Evolutionary conservation across 2,113 vertebrate species (phyloP).

Genomic region (Cinclus cinclus): DNA sequence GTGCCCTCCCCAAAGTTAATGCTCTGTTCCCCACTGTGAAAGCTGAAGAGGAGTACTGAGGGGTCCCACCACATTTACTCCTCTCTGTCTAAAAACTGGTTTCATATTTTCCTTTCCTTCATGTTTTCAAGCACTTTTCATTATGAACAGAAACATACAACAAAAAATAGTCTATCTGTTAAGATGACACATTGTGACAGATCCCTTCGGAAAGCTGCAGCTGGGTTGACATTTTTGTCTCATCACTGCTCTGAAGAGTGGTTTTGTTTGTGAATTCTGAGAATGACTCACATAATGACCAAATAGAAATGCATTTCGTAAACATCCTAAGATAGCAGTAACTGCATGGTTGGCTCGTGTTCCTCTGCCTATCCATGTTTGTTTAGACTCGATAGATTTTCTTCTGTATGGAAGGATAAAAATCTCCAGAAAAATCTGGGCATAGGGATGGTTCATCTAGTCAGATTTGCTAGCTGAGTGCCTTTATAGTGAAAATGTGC

Average conservation of each 20-base stretch:
- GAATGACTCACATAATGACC: neutral
- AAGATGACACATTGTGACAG: neutral
- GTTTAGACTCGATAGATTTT: neutral
- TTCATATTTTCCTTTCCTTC: neutral
- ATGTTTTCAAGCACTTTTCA: neutral
- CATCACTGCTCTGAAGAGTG: constrained; percentile 6
- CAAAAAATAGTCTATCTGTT: neutral
- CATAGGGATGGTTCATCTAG: neutral
- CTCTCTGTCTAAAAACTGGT: neutral
- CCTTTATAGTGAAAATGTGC: neutral
- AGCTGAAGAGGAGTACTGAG: neutral
- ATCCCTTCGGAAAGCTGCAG: constrained; percentile 7
- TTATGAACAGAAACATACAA: neutral
- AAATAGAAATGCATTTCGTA: neutral
- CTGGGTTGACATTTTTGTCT: constrained; percentile 26
- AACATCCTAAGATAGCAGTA: neutral
- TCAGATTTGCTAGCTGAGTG: neutral
- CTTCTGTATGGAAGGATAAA: neutral
- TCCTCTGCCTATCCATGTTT: neutral
- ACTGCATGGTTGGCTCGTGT: neutral
- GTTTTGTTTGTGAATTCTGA: constrained; percentile 17
- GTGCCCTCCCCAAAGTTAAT: neutral
- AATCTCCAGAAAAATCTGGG: neutral
- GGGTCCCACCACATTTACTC: neutral
- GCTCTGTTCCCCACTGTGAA: neutral